Evolutionary conservation across 1,140 invertebrate genomes (phyloP), one percentile per base, ranked within the genome.

Genomic region (Zaprionus vittiger): DNA sequence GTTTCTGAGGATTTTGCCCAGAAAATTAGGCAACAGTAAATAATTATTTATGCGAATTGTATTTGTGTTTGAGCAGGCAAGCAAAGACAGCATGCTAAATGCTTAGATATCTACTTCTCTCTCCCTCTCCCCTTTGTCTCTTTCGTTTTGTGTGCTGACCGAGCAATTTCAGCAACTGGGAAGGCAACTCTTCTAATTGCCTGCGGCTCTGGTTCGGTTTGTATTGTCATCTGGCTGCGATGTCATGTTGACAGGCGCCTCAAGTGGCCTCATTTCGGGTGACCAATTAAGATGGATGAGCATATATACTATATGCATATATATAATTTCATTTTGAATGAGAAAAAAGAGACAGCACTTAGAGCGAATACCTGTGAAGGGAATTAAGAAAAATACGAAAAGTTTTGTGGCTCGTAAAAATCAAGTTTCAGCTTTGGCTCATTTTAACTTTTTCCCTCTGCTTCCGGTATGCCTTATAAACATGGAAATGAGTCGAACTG

Each of bases 31-130:
- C 71, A 79, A 72, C 55, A 73, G 38, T 68, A 74, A 77, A 87
- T 87, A 84, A 89, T 87, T 79, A 90, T 81, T 89, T 87, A 79
- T 69, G 79, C 55, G 24, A 69, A 20, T 24, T 52, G 47, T 41
- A 38, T 66, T 52, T 59, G 71, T 15, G 6, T 12, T 34, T 9
- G 3, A 34, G 31, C 9, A 34, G 55, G 4, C 20, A 47, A 14
- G 41, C 41, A 9, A 22, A 52, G 20, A 3, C 9, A 34, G 9
- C 28, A 31, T 7, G 28, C 14, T 44, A 15, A 7, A 2, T 17
- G 41, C 41, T 47, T 17, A 6, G 5, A 17, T 17, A 5, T 6
- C 41, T 17, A 4, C 41, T 0, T 47, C 2, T 44, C 41, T n/a
- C 14, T 41, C 15, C 5, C n/a, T 41, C 38, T 2, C 15, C n/a